Evolutionary conservation across 2,797 vertebrate species (phyloP), one percentile per base, ranked within the genome.

Genomic region (Hyperoplus lanceolatus): DNA sequence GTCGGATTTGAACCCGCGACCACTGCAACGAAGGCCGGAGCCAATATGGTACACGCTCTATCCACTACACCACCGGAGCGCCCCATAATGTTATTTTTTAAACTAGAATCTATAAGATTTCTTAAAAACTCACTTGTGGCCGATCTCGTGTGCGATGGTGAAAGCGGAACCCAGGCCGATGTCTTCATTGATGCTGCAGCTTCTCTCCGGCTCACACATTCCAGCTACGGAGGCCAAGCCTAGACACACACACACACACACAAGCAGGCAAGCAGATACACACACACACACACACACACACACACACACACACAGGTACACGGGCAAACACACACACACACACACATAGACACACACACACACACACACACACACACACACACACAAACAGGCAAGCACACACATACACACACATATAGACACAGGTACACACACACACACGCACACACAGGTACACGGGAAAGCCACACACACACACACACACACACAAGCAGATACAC

Each of bases 171-270:
- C 98, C 76, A 99, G 95, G 92, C 98, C 98, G 92, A 99, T 98
- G 95, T 99, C 98, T 97, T 99, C 98, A 92, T 99, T 99, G 96
- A 99, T 99, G 95, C 98, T 99, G 96, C 98, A 99, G 91, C 98
- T 99, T 91, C 98, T 95, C 94, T 99, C 98, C 53, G 98, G 98
- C 94, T 99, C 98, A 85, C 98, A 99, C 98, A 99, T 99, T 95
- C 98, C 98, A 94, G 98, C 98, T 90, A 99, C 98, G 36, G 98
- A 99, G 87, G 98, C 98, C 96, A 99, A 95, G 91, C 98, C 98
- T 99, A 93, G 86, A 95, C 93, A 96, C 92, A 96, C 93, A 96
- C 93, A 95, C 91, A 95, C 60, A 82, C 75, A 77, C 79, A 80
- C 79, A 80, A 29, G 29, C 29, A 29, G 29, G 29, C 68, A 78